These are phyloP conservation scores for Aplysia californica DNA, from an alignment of 1,140 invertebrate species.

Conservation along the genomic window DNA sequence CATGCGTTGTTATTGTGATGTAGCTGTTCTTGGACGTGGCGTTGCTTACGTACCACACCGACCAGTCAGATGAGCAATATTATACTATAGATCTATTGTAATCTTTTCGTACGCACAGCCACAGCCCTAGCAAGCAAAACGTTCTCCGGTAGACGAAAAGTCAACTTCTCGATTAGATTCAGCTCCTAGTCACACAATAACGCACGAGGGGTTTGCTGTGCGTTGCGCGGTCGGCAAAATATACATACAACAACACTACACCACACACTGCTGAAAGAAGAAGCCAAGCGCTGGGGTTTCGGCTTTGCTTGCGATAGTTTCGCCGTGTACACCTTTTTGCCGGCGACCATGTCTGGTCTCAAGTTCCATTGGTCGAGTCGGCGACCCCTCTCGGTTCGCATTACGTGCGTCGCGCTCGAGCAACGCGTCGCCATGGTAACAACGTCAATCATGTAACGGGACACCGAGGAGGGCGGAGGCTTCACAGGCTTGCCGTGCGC, in stretches of 20 bases:
- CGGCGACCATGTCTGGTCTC: slow-evolving; percentile 26
- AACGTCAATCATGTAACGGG: slow-evolving; percentile 63
- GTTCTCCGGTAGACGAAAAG: no score
- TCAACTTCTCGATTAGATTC: background rate
- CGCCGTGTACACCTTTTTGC: slow-evolving; percentile 32
- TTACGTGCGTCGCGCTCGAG: slow-evolving; percentile 57
- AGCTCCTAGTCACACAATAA: background rate
- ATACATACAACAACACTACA: background rate
- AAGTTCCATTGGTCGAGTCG: slow-evolving; percentile 53
- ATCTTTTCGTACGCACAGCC: no score
- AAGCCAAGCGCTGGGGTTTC: slow-evolving; percentile 34
- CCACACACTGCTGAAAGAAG: background rate
- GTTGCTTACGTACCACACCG: no score
- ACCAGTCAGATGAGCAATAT: no score
- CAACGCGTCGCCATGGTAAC: slow-evolving; percentile 62
- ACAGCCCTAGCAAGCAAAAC: no score
- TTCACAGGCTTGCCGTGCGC: background rate
- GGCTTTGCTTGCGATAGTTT: slow-evolving; percentile 49
- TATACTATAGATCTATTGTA: no score
- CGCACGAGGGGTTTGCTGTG: background rate
- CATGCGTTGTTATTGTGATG: no score
- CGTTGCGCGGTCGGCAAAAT: background rate
- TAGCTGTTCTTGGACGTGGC: no score
- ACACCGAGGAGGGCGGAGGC: slow-evolving; percentile 48
- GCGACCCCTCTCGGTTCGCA: slow-evolving; percentile 57